Base-by-base conservation (phyloP, 1,140 invertebrate species). In the Portunus trituberculatus region DNA sequence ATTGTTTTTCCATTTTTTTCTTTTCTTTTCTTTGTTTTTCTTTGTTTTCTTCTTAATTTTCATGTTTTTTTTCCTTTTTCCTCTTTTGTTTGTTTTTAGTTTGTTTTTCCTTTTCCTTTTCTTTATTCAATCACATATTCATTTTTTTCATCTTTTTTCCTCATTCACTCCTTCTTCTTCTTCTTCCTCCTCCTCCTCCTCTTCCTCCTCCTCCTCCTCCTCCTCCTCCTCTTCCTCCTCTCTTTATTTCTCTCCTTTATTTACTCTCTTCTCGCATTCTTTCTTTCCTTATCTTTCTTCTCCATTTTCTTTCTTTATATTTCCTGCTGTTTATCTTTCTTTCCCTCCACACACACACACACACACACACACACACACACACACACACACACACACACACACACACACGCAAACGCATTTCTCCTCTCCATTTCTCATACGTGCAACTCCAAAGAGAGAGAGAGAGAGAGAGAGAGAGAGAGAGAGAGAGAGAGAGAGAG, bases 301-400 rank as follows among this genome's bases (percentile, higher is more conserved):
- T n/a, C n/a, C 20, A 1, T 76, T 20, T 76, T n/a, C n/a, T n/a
- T n/a, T 76, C 67, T 76, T n/a, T 25, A 12, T 76, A 3, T 59
- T 59, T 76, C 20, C 67, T 76, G 20, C 20, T n/a, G 12, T 20
- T 76, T 20, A 25, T n/a, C 67, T 16, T 76, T 76, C 67, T 76
- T 76, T 20, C 20, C 0, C n/a, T 76, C 8, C 20, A 59, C 52
- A 59, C 52, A 59, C 52, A 59, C 52, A 20, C 52, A 59, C 52
- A 59, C 52, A 59, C 52, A 59, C 52, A 59, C 52, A 59, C 52
- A 59, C 52, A 59, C 52, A 59, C 52, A 59, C 52, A 59, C 52
- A n/a, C 12, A 76, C 67, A 76, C 67, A 76, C 67, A 76, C 67
- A n/a, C 67, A 76, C 67, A 76, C 67, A 76, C 67, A 76, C 67